phyloP scores from a whole-genome alignment of 2,113 vertebrate species.

The Misgurnus anguillicaudatus region DNA sequence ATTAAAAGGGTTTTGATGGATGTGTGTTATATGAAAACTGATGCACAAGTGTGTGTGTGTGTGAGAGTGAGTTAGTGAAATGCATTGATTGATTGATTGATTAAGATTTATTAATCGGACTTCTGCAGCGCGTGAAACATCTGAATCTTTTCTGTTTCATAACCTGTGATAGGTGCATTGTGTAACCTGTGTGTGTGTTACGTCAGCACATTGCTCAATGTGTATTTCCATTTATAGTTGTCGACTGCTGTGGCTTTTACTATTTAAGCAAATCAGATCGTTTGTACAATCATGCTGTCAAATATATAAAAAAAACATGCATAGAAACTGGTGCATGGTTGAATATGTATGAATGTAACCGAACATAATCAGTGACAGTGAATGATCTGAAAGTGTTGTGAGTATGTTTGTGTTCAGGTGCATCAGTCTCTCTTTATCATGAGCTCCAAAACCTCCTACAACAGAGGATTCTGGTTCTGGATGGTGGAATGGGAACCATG shows the following conservation, averaged over 20 bases:
- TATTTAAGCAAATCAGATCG: too few relatives aligned
- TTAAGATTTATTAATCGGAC: not conserved
- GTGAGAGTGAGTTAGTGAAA: not conserved
- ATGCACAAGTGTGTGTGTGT: not conserved
- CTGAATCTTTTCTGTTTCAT: not conserved
- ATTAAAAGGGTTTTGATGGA: not conserved
- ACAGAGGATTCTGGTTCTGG: constrained; percentile 90
- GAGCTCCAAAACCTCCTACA: constrained; percentile 80
- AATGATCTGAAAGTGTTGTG: too few relatives aligned
- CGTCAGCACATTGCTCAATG: too few relatives aligned
- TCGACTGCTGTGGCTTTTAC: too few relatives aligned
- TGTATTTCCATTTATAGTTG: too few relatives aligned
- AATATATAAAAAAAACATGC: not conserved
- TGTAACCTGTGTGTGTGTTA: not conserved
- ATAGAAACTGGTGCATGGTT: not conserved
- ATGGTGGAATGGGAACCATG: constrained; percentile 99
- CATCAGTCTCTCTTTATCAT: constrained; percentile 61
- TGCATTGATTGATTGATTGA: not conserved
- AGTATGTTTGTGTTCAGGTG: constrained; percentile 16
- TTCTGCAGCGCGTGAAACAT: not conserved
- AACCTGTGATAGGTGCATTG: not conserved
- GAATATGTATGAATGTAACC: too few relatives aligned
- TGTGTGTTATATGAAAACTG: not conserved
- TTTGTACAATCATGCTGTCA: too few relatives aligned
- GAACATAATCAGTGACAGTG: too few relatives aligned